These are phyloP conservation scores for Nephrotoma appendiculata DNA, from an alignment of 2,888 invertebrate species.

Conservation along the genomic window DNA sequence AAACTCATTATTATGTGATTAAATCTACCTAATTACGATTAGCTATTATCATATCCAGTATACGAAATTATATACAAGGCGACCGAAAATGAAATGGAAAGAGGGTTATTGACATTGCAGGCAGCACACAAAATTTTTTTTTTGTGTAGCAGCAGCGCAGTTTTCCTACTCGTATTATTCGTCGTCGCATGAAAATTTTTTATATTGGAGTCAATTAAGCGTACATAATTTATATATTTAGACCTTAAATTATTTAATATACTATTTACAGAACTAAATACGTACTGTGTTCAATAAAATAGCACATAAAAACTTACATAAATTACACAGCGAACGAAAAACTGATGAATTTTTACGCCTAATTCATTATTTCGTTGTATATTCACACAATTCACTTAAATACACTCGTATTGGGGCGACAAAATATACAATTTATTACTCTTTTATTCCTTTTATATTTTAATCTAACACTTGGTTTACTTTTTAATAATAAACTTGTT, in stretches of 20 bases:
- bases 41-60: neutral
- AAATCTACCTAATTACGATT: neutral
- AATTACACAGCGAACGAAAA: neutral
- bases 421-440: neutral
- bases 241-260: neutral
- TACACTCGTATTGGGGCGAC: neutral
- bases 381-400: neutral
- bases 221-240: neutral
- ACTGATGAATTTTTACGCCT: neutral
- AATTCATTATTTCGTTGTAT: neutral
- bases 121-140: neutral
- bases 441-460: conserved; percentile 14
- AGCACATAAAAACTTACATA: neutral
- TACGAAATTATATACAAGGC: neutral
- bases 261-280: neutral
- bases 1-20: neutral
- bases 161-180: neutral
- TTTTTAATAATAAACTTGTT: conserved; percentile 14
- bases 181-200: neutral
- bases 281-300: neutral
- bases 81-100: neutral
- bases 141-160: neutral
- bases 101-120: neutral
- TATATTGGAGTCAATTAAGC: neutral
- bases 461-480: conserved; percentile 27